Conservation (phyloP, 1,140 invertebrate genomes). For the Ceratosolen fusciceps region DNA sequence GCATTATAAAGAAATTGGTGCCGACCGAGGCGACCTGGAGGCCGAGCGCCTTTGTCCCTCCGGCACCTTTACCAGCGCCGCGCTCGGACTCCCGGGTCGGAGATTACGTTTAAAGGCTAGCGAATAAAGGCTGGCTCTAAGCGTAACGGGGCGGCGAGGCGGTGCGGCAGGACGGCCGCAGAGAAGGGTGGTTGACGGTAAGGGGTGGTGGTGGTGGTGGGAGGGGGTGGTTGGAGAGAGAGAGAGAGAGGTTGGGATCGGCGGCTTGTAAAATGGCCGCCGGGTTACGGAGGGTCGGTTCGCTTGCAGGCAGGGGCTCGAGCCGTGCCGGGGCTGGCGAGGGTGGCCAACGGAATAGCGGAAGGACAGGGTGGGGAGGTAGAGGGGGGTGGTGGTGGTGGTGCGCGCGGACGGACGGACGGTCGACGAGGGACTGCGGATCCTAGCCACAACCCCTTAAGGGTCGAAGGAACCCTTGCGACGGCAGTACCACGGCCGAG, state of each 20-base stretch:
- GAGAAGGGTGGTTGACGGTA: slow-evolving; percentile 44
- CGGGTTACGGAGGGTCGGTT: slow-evolving; percentile 59
- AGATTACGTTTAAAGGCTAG: slow-evolving; percentile 69
- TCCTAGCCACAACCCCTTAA: slow-evolving; percentile 73
- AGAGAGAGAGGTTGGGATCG: slow-evolving; percentile 49
- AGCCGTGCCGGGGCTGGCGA: slow-evolving; percentile 22
- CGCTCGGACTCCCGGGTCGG: slow-evolving; percentile 60
- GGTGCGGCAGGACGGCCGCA: no score
- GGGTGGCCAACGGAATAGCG: slow-evolving; percentile 25
- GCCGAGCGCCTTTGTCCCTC: no score
- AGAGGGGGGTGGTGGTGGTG: no score
- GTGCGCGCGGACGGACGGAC: no score
- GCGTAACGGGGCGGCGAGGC: no score
- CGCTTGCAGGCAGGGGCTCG: slow-evolving; percentile 47
- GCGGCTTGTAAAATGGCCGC: slow-evolving; percentile 71
- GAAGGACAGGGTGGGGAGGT: neutral
- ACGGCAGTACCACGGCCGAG: slow-evolving; percentile 48
- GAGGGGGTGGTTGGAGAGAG: slow-evolving; percentile 52
- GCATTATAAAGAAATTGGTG: no score
- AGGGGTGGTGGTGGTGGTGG: slow-evolving; percentile 40
- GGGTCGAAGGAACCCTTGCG: slow-evolving; percentile 71
- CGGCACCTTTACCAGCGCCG: no score
- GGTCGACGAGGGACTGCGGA: slow-evolving; percentile 56
- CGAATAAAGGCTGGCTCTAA: slow-evolving; percentile 52
- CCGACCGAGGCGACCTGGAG: no score